Conservation (phyloP, 35 echinoderm and acorn worm genomes). For the Ptychodera flava region DNA sequence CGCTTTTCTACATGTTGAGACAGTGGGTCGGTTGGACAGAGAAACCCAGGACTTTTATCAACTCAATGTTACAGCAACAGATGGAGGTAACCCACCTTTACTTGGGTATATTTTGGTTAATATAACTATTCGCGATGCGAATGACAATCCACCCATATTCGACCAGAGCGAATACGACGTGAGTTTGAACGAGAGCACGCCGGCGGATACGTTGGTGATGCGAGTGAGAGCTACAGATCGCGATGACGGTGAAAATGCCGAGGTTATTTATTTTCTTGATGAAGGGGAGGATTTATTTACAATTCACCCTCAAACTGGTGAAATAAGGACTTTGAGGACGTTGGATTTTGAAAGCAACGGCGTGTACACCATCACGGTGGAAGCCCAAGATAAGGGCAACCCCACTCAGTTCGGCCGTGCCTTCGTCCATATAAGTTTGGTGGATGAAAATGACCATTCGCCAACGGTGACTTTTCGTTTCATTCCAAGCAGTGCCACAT, state of each 20-base stretch:
- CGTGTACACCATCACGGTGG: slow-evolving; percentile 48
- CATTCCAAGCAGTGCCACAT: slow-evolving; percentile 9
- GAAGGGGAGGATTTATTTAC: slow-evolving; percentile 41
- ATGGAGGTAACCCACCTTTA: slow-evolving; percentile 55
- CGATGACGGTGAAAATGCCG: slow-evolving; percentile 69
- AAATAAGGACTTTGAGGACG: slow-evolving; percentile 31
- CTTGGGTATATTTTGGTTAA: slow-evolving; percentile 54
- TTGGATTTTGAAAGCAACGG: slow-evolving; percentile 42
- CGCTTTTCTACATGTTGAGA: slow-evolving; percentile 36
- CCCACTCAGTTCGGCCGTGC: slow-evolving; percentile 46
- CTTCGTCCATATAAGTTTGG: slow-evolving; percentile 51
- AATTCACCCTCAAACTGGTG: slow-evolving; percentile 64
- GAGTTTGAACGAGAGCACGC: slow-evolving; percentile 72
- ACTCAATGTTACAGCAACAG: slow-evolving; percentile 67
- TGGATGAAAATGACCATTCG: slow-evolving; percentile 89
- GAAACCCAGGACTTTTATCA: slow-evolving; percentile 71
- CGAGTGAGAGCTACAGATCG: slow-evolving; percentile 73
- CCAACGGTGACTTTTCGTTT: slow-evolving; percentile 45
- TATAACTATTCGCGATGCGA: slow-evolving; percentile 62
- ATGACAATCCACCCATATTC: slow-evolving; percentile 90
- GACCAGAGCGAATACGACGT: slow-evolving; percentile 44
- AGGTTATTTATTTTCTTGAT: slow-evolving; percentile 63
- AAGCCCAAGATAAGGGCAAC: slow-evolving; percentile 63
- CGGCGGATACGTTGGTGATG: slow-evolving; percentile 47
- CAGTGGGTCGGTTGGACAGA: slow-evolving; percentile 46